Base-by-base conservation (phyloP, 1,140 invertebrate genomes). In the Sweltsa coloradensis region DNA sequence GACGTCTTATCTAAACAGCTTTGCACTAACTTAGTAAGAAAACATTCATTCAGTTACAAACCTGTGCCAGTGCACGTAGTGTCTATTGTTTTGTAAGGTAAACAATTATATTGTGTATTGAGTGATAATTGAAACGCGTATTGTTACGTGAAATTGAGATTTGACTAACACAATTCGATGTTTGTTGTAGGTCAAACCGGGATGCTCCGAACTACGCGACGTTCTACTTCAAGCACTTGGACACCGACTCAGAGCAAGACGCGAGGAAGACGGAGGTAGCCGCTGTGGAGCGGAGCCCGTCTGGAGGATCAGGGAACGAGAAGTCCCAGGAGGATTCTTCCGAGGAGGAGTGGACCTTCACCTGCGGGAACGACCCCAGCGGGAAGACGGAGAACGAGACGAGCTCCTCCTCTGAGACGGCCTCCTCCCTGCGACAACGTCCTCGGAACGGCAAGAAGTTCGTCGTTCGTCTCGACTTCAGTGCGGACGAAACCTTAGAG, bases 151-250 rank as follows among this genome's bases (percentile, higher is more conserved):
- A n/a, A n/a, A n/a, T n/a, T n/a, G n/a, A n/a, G n/a, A n/a, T n/a
- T n/a, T n/a, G n/a, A n/a, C n/a, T n/a, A 40, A 40, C 19, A 40
- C 16, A 19, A n/a, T 19, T 40, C 37, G 3, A 19, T 9, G 18
- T 49, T 55, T 47, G 7, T 55, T 54, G 29, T 44, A 72, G 78
- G 29, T 80, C 80, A 1, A 79, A 85, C 63, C 67, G 83, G 50
- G 83, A 80, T 58, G 83, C 81, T 11, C 83, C 81, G 56, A 86
- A 89, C 59, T 78, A 76, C 56, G 85, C 77, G 48, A 85, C 79
- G 42, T 88, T 83, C 60, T 88, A 89, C 62, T 88, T 85, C 62
- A 83, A 78, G 62, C 85, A 89, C 61, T 70, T 76, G 58, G 85
- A 90, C 58, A 89, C 85, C 2, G 85, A 89, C 63, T 84, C 83